Percentiles rank a stretch among this genome's conserved stretches.
Conservation (phyloP, 1,140 invertebrate species). For the Lordiphosa clarofinis region DNA sequence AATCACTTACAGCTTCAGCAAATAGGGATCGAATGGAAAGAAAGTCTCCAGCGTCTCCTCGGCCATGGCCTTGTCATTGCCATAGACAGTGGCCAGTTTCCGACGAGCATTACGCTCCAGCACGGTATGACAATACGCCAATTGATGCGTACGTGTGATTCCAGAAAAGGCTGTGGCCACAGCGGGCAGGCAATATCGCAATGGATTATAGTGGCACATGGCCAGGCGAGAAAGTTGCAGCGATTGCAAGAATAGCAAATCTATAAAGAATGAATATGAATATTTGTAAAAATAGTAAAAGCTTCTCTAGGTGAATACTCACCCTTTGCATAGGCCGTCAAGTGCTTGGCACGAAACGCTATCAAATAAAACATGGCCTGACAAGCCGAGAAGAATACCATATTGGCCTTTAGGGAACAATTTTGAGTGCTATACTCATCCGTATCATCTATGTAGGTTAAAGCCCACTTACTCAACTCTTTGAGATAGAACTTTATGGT, state of each 20-base stretch:
- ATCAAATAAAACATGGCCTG: conserved; percentile 95
- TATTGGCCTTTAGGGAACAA: conserved; percentile 85
- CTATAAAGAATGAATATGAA: conserved; percentile 81
- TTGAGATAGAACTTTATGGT: conserved; percentile 83
- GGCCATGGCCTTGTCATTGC: conserved; percentile 79
- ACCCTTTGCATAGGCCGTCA: conserved; percentile 88
- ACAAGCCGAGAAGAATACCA: conserved; percentile 93
- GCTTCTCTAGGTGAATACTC: conserved; percentile 65
- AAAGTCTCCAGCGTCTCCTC: conserved; percentile 84
- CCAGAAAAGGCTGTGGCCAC: conserved; percentile 92
- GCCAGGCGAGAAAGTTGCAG: conserved; percentile 92
- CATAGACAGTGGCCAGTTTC: conserved; percentile 82
- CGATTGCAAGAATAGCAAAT: conserved; percentile 87
- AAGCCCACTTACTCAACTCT: conserved; percentile 86
- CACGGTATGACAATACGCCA: conserved; percentile 94
- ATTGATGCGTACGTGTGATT: conserved; percentile 91
- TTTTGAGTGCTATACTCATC: conserved; percentile 79
- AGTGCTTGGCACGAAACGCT: conserved; percentile 91
- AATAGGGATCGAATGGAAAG: conserved; percentile 91
- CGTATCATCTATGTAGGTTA: conserved; percentile 85
- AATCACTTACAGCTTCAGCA: conserved; percentile 81
- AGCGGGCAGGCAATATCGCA: conserved; percentile 87
- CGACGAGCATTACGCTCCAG: conserved; percentile 91
- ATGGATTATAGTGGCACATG: conserved; percentile 91
- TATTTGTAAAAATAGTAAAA: neutral